Conservation (phyloP, 2,797 vertebrate genomes). For the Scleropages formosus region DNA sequence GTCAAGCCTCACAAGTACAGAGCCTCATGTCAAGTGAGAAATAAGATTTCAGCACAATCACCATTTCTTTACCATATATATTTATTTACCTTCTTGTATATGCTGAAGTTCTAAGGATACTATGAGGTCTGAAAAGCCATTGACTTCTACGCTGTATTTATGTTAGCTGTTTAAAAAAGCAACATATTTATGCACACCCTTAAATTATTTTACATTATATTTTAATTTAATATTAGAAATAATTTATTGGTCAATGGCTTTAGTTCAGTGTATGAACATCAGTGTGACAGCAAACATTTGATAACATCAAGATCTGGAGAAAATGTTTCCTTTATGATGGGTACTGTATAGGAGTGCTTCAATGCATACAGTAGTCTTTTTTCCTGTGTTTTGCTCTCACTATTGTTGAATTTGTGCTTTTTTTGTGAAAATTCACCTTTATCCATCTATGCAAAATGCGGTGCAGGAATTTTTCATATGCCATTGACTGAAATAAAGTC, state of each 20-base stretch:
- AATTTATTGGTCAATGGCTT: conserved; percentile 29
- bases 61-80: neutral
- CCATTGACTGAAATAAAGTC: conserved; percentile 36
- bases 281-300: neutral
- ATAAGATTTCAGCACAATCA: neutral
- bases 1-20: neutral
- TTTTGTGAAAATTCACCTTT: conserved; percentile 36
- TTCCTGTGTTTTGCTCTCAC: conserved; percentile 3
- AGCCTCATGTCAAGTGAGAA: neutral
- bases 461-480: conserved; percentile 67
- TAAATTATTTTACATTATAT: conserved; percentile 18
- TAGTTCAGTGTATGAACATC: neutral
- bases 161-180: conserved; percentile 32
- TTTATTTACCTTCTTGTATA: conserved; percentile 6
- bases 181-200: conserved; percentile 30
- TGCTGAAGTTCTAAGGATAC: conserved; percentile 18
- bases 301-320: neutral
- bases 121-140: conserved; percentile 29
- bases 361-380: neutral
- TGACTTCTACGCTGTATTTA: conserved; percentile 28
- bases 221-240: conserved; percentile 27
- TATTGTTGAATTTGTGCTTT: neutral
- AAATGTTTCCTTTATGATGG: conserved; percentile 3
- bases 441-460: conserved; percentile 69
- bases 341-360: neutral